Evolutionary conservation across 2,113 vertebrate genomes (phyloP).

Genomic region (Conger conger): DNA sequence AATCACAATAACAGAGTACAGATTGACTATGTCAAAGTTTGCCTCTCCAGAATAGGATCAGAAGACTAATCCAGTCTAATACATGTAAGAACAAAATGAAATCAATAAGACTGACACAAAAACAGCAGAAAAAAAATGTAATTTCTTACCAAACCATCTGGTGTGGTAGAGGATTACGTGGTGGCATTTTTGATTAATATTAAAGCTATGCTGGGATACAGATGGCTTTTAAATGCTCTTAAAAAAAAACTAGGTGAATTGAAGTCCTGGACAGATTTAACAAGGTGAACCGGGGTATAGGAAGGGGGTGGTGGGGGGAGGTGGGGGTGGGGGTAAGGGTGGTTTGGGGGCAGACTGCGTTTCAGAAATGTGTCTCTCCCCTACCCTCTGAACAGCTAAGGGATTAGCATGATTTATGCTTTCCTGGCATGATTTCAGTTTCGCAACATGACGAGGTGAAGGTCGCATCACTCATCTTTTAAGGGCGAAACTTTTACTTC

Average conservation of each 20-base stretch:
- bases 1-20: conserved; percentile 63
- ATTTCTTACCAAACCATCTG: conserved; percentile 68
- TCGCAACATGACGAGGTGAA: conserved; percentile 51
- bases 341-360: conserved; percentile 21
- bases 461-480: conserved; percentile 43
- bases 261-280: conserved; percentile 37
- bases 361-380: conserved; percentile 31
- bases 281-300: conserved; percentile 50
- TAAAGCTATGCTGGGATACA: conserved; percentile 42
- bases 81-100: conserved; percentile 59
- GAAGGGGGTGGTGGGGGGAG: conserved; percentile 21
- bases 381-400: conserved; percentile 43
- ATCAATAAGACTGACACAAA: conserved; percentile 53
- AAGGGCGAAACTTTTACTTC: neutral
- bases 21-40: conserved; percentile 50
- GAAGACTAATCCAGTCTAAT: conserved; percentile 65
- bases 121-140: conserved; percentile 57
- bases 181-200: conserved; percentile 63
- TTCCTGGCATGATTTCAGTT: conserved; percentile 46
- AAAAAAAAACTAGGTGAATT: conserved; percentile 8
- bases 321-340: neutral
- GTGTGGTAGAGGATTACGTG: conserved; percentile 55
- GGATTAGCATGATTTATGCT: conserved; percentile 64
- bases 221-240: conserved; percentile 47
- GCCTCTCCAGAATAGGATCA: conserved; percentile 53